Conservation (phyloP, 2,113 vertebrate genomes). For the Neogale vison region DNA sequence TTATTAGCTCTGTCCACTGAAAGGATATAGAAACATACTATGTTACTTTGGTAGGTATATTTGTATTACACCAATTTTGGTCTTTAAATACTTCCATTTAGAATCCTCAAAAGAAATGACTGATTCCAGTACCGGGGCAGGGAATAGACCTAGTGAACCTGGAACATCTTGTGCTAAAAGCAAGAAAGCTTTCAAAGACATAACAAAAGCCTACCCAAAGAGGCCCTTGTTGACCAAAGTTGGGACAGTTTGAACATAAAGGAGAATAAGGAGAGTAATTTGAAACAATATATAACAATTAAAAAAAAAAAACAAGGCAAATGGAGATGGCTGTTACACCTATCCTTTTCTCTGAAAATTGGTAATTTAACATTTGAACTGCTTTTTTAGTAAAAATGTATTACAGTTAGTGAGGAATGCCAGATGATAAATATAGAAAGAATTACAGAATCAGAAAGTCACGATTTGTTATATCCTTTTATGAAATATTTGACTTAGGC, state of each 20-base stretch:
- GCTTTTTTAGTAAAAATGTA: not conserved
- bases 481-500: constrained; percentile 13
- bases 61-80: not conserved
- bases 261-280: not conserved
- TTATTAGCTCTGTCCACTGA: not conserved
- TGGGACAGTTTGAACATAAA: not conserved
- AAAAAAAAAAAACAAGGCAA: not conserved
- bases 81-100: not conserved
- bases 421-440: not conserved
- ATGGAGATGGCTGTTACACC: not conserved
- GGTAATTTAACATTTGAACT: not conserved
- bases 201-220: not conserved
- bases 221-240: not conserved
- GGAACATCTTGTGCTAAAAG: not conserved
- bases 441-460: not conserved
- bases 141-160: not conserved
- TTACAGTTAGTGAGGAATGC: not conserved
- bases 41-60: not conserved
- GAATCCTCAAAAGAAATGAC: not conserved
- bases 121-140: not conserved
- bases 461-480: not conserved
- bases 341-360: not conserved
- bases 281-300: not conserved
- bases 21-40: not conserved
- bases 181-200: not conserved